Evolutionary conservation across 2,888 invertebrate genomes (phyloP).

Genomic region (Dicyrtomina minuta): DNA sequence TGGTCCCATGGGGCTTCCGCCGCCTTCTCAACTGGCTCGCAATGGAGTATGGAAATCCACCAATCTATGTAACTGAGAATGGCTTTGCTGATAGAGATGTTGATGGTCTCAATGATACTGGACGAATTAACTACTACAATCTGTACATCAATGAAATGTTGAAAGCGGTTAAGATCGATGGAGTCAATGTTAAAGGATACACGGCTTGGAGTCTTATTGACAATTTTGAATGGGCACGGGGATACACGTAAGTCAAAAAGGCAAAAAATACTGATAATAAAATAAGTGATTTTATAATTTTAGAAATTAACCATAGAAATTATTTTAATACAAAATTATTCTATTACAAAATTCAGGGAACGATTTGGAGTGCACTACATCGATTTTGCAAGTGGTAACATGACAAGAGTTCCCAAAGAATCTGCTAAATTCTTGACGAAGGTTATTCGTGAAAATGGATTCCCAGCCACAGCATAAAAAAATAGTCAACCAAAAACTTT

Average conservation of each 20-base stretch:
- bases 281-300: not conserved
- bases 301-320: no score
- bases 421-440: conserved; percentile 55
- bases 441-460: conserved; percentile 46
- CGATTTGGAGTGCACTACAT: conserved; percentile 36
- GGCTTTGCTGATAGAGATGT: conserved; percentile 21
- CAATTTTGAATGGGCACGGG: conserved; percentile 43
- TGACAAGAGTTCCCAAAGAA: conserved; percentile 51
- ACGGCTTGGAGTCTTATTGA: conserved; percentile 46
- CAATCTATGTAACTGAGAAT: conserved; percentile 50
- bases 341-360: conserved; percentile 26
- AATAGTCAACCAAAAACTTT: not conserved
- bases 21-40: conserved; percentile 44
- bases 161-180: conserved; percentile 48
- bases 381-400: conserved; percentile 31
- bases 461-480: conserved; percentile 28
- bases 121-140: conserved; percentile 49
- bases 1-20: conserved; percentile 50
- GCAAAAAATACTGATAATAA: not conserved
- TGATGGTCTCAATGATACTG: conserved; percentile 45
- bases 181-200: conserved; percentile 46
- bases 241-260: conserved; percentile 37
- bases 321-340: no score
- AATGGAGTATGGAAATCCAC: conserved; percentile 43
- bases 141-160: conserved; percentile 48